phyloP scores from a whole-genome alignment of 2,888 invertebrate genomes.

The Acanthococcus lagerstroemiae region DNA sequence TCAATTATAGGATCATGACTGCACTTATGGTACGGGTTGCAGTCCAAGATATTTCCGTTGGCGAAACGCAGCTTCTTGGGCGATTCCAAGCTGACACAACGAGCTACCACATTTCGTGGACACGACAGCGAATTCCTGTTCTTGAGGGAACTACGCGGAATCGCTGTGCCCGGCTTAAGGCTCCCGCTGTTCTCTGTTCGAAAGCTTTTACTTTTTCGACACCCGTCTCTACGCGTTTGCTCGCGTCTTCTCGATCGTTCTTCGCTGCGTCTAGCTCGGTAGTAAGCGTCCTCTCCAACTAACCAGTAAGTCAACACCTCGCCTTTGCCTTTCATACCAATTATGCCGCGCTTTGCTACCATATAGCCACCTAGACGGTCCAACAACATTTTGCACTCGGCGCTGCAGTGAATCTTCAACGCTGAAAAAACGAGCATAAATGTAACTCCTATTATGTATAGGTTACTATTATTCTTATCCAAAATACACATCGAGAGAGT shows the following conservation, averaged over 20 bases:
- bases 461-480: no score
- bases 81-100: conserved; percentile 72
- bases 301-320: conserved; percentile 76
- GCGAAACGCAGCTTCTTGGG: conserved; percentile 73
- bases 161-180: neutral
- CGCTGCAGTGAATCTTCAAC: conserved; percentile 72
- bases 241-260: conserved; percentile 44
- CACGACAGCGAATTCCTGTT: conserved; percentile 42
- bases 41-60: conserved; percentile 51
- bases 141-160: conserved; percentile 59
- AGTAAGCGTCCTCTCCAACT: conserved; percentile 58
- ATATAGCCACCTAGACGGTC: conserved; percentile 65
- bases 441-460: no score
- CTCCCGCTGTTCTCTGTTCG: conserved; percentile 18
- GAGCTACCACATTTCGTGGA: conserved; percentile 41
- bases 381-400: conserved; percentile 57
- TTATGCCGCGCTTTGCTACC: conserved; percentile 62
- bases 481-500: no score
- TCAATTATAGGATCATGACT: conserved; percentile 25
- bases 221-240: conserved; percentile 35
- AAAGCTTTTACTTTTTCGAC: conserved; percentile 11
- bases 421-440: no score
- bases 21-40: conserved; percentile 42
- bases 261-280: conserved; percentile 50
- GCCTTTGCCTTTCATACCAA: conserved; percentile 75